These are phyloP conservation scores for Phragmatobia fuliginosa DNA, from an alignment of 2,888 invertebrate genomes.

Conservation along the genomic window DNA sequence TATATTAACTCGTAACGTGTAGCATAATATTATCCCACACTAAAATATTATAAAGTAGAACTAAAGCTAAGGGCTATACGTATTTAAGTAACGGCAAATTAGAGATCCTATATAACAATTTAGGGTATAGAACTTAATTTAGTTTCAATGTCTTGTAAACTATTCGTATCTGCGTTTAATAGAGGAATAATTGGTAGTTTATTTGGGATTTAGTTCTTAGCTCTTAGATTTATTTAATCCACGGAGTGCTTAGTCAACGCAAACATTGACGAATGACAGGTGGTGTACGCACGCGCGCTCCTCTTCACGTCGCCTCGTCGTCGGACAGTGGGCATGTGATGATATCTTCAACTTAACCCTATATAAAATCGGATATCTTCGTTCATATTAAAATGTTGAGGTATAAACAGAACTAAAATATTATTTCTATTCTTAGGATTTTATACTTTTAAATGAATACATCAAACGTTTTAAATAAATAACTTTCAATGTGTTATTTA, in stretches of 20 bases:
- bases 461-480: neutral
- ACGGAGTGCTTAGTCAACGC: constrained; percentile 58
- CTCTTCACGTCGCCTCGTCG: constrained; percentile 62
- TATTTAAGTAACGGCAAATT: constrained; percentile 33
- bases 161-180: constrained; percentile 45
- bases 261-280: constrained; percentile 61
- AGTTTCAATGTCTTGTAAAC: constrained; percentile 14
- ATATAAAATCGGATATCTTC: constrained; percentile 52
- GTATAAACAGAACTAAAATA: constrained; percentile 13
- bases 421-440: constrained; percentile 2
- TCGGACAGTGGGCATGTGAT: constrained; percentile 59
- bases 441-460: neutral
- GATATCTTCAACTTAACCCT: constrained; percentile 53
- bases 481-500: neutral
- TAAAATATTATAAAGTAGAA: constrained; percentile 44
- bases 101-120: constrained; percentile 31
- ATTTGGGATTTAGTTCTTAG: constrained; percentile 75
- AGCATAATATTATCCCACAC: constrained; percentile 52
- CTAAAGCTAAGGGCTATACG: constrained; percentile 26
- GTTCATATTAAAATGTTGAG: constrained; percentile 38
- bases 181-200: constrained; percentile 55
- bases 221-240: constrained; percentile 77
- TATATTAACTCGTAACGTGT: constrained; percentile 68
- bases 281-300: constrained; percentile 67
- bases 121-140: constrained; percentile 35